phyloP scores from a whole-genome alignment of 1,140 invertebrate species.

The Brachystomella parvula region DNA sequence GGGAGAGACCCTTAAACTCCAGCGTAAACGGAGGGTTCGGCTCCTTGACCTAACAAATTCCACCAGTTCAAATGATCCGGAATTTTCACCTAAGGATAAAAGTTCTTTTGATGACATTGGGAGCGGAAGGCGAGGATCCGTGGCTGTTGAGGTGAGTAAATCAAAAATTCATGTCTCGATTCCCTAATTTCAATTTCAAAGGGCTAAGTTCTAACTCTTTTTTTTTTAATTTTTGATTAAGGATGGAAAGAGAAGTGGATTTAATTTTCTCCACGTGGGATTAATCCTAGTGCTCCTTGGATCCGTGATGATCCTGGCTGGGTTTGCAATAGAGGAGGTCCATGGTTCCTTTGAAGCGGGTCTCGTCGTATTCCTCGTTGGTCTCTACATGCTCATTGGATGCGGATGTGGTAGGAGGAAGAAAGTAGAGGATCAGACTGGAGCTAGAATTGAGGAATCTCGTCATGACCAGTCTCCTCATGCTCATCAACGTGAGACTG shows the following conservation, averaged over 20 bases:
- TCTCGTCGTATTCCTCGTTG: constrained; percentile 2
- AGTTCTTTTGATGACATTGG: background rate
- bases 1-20: too few relatives aligned
- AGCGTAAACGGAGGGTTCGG: too few relatives aligned
- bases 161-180: background rate
- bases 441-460: too few relatives aligned
- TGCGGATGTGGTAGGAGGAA: constrained; percentile 3
- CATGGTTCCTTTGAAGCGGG: constrained; percentile 3
- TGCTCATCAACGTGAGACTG: too few relatives aligned
- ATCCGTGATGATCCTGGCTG: constrained; percentile 1
- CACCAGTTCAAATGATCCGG: too few relatives aligned
- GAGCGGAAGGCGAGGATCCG: background rate
- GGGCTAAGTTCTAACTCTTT: background rate
- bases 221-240: background rate
- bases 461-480: too few relatives aligned
- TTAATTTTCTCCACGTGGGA: constrained; percentile 10
- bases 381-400: constrained; percentile 9
- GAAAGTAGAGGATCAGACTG: background rate
- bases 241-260: background rate
- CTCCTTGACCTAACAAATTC: too few relatives aligned
- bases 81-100: background rate
- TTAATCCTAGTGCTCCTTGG: constrained; percentile 1
- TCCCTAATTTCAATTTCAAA: background rate
- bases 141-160: too few relatives aligned
- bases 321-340: background rate